These are phyloP conservation scores for Scomber scombrus DNA, from an alignment of 2,113 vertebrate species.

Conservation along the genomic window DNA sequence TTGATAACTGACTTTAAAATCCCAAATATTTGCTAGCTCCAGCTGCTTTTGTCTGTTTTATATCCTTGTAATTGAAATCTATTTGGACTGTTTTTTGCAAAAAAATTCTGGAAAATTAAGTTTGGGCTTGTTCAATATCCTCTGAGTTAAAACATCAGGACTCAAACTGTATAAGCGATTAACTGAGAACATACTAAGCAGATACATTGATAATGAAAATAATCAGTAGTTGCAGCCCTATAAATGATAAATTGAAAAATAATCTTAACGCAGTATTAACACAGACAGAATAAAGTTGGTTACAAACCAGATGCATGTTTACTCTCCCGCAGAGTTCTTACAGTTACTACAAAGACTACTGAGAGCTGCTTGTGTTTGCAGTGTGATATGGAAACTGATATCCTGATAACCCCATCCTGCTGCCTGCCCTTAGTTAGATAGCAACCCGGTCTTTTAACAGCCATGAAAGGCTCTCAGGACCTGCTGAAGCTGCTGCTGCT, in stretches of 20 bases:
- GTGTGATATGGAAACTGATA: constrained; percentile 56
- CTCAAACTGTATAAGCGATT: too few relatives aligned
- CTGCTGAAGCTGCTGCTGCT: constrained; percentile 13
- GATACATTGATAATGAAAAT: background rate
- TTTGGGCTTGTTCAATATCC: background rate
- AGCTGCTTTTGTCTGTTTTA: background rate
- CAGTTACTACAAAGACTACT: constrained; percentile 28
- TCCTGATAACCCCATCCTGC: constrained; percentile 49
- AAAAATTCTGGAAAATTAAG: background rate
- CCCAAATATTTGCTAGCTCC: background rate
- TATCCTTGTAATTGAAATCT: background rate
- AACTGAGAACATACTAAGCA: too few relatives aligned
- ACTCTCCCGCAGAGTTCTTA: background rate
- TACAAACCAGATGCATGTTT: background rate
- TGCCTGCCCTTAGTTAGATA: constrained; percentile 39
- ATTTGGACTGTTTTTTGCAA: too few relatives aligned
- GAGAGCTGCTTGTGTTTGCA: constrained; percentile 55
- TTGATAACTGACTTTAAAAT: background rate
- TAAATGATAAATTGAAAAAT: too few relatives aligned
- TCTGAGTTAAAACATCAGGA: too few relatives aligned
- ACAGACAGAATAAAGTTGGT: background rate
- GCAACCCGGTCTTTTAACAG: constrained; percentile 36
- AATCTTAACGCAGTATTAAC: background rate
- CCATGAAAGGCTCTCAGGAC: constrained; percentile 40
- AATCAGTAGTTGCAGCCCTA: background rate